Evolutionary conservation across 2,888 invertebrate genomes (phyloP), one percentile per base, ranked within the genome.

Genomic region (Orthosia gracilis): DNA sequence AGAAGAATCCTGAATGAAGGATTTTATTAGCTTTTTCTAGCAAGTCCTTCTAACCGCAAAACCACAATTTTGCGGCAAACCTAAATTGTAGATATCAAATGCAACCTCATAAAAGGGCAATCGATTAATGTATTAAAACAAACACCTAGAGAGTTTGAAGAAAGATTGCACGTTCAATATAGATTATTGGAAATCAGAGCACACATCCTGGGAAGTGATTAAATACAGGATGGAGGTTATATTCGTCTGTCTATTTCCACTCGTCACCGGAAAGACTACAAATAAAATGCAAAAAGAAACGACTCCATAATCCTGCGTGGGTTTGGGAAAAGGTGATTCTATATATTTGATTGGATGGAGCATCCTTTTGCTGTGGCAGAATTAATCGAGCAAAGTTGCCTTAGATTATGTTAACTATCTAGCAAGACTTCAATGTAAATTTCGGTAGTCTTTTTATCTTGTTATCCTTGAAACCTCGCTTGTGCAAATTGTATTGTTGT

Each of bases 171-270:
- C 26, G 26, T 47, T 2, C 4, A 0, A 15, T 64, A 26, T 49
- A 9, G 17, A 50, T 17, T 70, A 45, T 61, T 17, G 12, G 55
- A 61, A 71, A 70, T 65, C 13, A 49, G 17, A 50, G 31, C 13
- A 5, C 3, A 61, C 49, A 57, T 47, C 47, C 55, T n/a, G 58
- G 31, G 18, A 17, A 59, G 23, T 78, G 17, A 55, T 72, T 57
- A 57, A 65, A 61, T 77, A 78, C 50, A 62, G 13, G n/a, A 47
- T 55, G 17, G 26, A 57, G 50, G 50, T 57, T 61, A 78, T 61
- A 59, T 59, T 64, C 13, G n/a, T 13, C 21, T 11, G 26, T 17
- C 15, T 64, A 64, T 69, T 54, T 59, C 26, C 23, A 3, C 26
- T 23, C n/a, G n/a, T 18, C 47, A 62, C n/a, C 55, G 61, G 54